phyloP scores from a whole-genome alignment of 2,797 vertebrate genomes.

The Tapirus indicus region DNA sequence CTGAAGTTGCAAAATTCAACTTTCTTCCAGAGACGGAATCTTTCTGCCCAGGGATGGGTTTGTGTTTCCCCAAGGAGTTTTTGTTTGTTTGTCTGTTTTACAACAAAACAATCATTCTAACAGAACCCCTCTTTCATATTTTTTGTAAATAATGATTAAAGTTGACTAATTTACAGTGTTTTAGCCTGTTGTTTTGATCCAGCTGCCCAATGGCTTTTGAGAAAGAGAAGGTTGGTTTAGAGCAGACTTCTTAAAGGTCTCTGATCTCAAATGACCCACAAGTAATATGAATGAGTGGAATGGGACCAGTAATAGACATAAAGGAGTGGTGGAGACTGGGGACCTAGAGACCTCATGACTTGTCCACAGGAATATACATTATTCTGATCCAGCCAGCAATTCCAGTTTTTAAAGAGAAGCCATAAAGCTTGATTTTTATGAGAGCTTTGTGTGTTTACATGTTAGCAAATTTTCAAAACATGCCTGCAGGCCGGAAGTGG shows the following conservation, averaged over 20 bases:
- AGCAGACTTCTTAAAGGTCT: background rate
- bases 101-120: background rate
- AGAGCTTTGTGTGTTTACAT: slow-evolving; percentile 3
- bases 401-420: background rate
- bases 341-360: background rate
- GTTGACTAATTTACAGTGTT: background rate
- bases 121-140: background rate
- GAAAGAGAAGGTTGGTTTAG: background rate
- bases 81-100: background rate
- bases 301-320: background rate
- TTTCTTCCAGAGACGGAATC: background rate
- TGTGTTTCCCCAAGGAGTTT: background rate
- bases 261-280: background rate
- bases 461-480: slow-evolving; percentile 14
- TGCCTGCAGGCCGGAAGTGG: background rate
- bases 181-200: background rate
- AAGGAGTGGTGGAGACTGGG: background rate
- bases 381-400: background rate
- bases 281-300: background rate
- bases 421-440: background rate
- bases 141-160: slow-evolving; percentile 12
- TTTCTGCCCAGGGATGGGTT: background rate
- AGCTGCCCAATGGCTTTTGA: background rate
- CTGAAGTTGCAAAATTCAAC: background rate
- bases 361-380: background rate